Conservation (phyloP, 2,797 vertebrate species). For the Rhyacichthys aspro region DNA sequence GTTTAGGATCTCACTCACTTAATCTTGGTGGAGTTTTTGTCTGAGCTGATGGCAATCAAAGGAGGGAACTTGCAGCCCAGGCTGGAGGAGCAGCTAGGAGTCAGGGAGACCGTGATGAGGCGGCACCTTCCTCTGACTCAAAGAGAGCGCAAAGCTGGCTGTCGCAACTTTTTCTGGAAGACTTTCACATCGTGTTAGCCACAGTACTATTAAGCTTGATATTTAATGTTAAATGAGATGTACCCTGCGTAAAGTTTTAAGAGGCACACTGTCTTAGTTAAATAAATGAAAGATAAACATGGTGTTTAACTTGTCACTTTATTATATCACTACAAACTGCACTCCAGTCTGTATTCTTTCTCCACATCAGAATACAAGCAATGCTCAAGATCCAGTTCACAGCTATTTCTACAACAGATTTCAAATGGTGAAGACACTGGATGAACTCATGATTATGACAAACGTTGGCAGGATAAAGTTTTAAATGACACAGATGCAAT, state of each 20-base stretch:
- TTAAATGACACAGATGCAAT: neutral
- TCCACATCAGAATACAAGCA: no score
- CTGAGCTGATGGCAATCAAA: constrained; percentile 46
- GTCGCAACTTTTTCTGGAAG: constrained; percentile 86
- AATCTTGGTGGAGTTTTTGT: constrained; percentile 68
- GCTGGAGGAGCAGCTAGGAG: constrained; percentile 50
- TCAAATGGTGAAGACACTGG: neutral
- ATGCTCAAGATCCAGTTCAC: neutral
- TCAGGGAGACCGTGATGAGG: constrained; percentile 55
- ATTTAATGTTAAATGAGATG: neutral
- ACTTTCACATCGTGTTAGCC: constrained; percentile 83
- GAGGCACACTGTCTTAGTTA: neutral
- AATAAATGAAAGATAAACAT: neutral
- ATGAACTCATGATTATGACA: neutral
- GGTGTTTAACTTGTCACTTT: neutral
- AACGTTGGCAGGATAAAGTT: neutral
- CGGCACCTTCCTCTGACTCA: constrained; percentile 73
- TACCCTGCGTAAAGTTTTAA: neutral
- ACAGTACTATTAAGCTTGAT: neutral
- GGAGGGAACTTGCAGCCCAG: constrained; percentile 26
- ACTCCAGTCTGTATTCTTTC: neutral
- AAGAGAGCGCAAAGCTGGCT: constrained; percentile 81
- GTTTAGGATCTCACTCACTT: constrained; percentile 63
- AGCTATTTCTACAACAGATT: constrained; percentile 1
- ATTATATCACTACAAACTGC: constrained; percentile 6